Percentiles rank a stretch among this genome's conserved stretches.
Conservation (phyloP, 2,888 invertebrate species). For the Amiota communis region DNA sequence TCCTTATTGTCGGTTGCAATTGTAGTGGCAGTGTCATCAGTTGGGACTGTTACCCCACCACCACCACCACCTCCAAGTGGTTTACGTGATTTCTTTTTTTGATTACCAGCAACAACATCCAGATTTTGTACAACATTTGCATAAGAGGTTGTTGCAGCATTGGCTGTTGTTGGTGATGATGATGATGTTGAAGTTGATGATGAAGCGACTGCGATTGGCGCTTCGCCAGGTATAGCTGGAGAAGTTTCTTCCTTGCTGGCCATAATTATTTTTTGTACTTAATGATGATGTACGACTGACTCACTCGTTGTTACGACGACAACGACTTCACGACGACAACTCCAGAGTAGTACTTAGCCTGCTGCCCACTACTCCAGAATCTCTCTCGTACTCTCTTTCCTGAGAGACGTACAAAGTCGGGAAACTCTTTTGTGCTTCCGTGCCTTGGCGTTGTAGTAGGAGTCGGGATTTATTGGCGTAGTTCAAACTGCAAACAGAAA, state of each 20-base stretch:
- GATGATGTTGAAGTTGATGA: slow-evolving; percentile 76
- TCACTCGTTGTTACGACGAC: slow-evolving; percentile 19
- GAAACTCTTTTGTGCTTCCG: slow-evolving; percentile 70
- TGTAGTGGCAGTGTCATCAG: neutral
- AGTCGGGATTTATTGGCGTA: neutral
- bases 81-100: slow-evolving; percentile 50
- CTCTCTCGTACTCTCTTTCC: slow-evolving; percentile 30
- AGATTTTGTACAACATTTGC: slow-evolving; percentile 79
- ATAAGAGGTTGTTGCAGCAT: slow-evolving; percentile 77
- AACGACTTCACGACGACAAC: slow-evolving; percentile 33
- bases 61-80: slow-evolving; percentile 29
- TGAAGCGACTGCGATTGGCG: slow-evolving; percentile 73
- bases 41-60: slow-evolving; percentile 25
- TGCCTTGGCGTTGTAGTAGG: slow-evolving; percentile 42
- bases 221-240: slow-evolving; percentile 34
- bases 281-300: neutral
- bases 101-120: slow-evolving; percentile 39
- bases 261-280: slow-evolving; percentile 47
- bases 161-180: slow-evolving; percentile 77
- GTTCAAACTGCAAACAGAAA: slow-evolving; percentile 29
- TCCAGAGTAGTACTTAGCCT: slow-evolving; percentile 53
- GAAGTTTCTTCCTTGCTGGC: slow-evolving; percentile 69
- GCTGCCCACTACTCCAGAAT: slow-evolving; percentile 50
- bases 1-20: slow-evolving; percentile 62
- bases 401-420: slow-evolving; percentile 32